phyloP scores from a whole-genome alignment of 2,113 vertebrate genomes.

The Myiagra hebetior region DNA sequence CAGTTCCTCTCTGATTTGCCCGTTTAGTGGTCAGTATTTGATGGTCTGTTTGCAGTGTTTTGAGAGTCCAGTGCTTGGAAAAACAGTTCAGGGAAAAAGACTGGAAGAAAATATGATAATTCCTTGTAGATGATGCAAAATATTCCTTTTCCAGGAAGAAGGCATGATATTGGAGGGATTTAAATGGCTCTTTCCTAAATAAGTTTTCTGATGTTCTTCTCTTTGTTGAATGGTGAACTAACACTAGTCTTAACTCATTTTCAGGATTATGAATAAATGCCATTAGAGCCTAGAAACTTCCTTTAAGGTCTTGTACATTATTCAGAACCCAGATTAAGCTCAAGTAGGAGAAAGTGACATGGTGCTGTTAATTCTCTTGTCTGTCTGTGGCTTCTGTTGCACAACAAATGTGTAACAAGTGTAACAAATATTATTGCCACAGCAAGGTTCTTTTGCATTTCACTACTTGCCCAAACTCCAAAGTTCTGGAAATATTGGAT shows the following conservation, averaged over 20 bases:
- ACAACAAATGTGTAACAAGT: neutral
- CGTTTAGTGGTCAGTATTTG: constrained; percentile 81
- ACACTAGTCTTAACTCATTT: neutral
- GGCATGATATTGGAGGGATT: constrained; percentile 46
- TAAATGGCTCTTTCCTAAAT: constrained; percentile 44
- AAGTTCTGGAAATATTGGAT: neutral
- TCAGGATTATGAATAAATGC: neutral
- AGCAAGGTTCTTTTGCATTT: neutral
- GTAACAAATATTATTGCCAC: neutral
- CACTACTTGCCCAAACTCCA: neutral
- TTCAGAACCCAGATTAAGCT: neutral
- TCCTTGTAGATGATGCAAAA: constrained; percentile 66
- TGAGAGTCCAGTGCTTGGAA: constrained; percentile 73
- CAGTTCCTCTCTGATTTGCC: constrained; percentile 74
- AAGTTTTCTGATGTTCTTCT: neutral
- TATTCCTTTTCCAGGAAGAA: constrained; percentile 2
- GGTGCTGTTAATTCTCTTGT: neutral
- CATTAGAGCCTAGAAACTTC: neutral
- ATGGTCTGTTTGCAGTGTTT: constrained; percentile 89
- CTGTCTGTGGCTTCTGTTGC: neutral
- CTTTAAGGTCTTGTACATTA: neutral
- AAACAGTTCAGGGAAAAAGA: constrained; percentile 55
- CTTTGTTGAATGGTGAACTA: neutral
- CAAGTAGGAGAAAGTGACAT: neutral
- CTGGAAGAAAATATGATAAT: constrained; percentile 75